Conservation (phyloP, 1,140 invertebrate species). For the Oppia nitens region DNA sequence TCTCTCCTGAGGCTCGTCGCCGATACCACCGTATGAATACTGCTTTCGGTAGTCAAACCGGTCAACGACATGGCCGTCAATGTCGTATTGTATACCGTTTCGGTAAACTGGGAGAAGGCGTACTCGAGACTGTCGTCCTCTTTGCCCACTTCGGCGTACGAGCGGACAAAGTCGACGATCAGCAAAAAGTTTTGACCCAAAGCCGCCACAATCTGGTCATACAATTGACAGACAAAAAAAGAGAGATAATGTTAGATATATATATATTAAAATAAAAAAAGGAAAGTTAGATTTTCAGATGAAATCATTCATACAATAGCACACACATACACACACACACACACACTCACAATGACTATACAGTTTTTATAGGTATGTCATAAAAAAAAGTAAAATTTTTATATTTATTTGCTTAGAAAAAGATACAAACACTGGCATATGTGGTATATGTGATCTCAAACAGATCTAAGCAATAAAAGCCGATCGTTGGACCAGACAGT, state of each 20-base stretch:
- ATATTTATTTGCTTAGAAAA: neutral
- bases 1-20: no score
- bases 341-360: no score
- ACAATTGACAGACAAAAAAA: neutral
- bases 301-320: no score
- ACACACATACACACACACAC: no score
- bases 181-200: slow-evolving; percentile 16
- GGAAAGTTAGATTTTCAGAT: no score
- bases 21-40: no score
- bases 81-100: slow-evolving; percentile 7
- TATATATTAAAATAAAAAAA: neutral
- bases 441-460: slow-evolving; percentile 15
- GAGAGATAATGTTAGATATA: neutral
- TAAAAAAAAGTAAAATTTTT: neutral
- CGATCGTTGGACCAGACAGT: slow-evolving; percentile 14
- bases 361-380: neutral
- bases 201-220: slow-evolving; percentile 9
- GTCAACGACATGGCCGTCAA: slow-evolving; percentile 1
- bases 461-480: slow-evolving; percentile 16
- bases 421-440: slow-evolving; percentile 8
- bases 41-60: no score
- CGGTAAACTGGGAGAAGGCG: neutral
- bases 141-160: slow-evolving; percentile 12
- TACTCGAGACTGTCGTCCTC: neutral
- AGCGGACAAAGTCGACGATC: slow-evolving; percentile 16